phyloP scores from a whole-genome alignment of 2,113 vertebrate genomes.

The Xiphias gladius region DNA sequence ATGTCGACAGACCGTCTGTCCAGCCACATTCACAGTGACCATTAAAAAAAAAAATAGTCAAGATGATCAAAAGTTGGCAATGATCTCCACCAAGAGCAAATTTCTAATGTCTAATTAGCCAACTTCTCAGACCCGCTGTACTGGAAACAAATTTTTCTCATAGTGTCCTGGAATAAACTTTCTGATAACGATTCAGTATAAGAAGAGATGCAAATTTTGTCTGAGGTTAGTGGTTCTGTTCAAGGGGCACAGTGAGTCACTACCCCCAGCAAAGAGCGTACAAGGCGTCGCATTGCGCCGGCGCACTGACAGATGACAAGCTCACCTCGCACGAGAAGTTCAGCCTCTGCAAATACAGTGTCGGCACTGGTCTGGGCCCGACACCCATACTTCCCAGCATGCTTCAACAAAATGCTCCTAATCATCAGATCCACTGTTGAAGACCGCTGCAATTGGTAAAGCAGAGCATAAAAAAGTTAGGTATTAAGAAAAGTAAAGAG shows the following conservation, averaged over 20 bases:
- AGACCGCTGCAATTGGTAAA: slow-evolving; percentile 87
- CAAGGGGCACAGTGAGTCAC: slow-evolving; percentile 3
- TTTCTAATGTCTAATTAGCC: slow-evolving; percentile 42
- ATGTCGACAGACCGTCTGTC: slow-evolving; percentile 58
- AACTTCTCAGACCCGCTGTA: slow-evolving; percentile 22
- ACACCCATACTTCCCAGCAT: slow-evolving; percentile 95
- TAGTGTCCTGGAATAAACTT: neutral
- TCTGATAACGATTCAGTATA: neutral
- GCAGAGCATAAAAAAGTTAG: slow-evolving; percentile 32
- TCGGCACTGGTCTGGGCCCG: slow-evolving; percentile 94
- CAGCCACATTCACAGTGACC: slow-evolving; percentile 22
- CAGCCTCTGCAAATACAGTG: slow-evolving; percentile 90
- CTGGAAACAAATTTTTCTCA: slow-evolving; percentile 12
- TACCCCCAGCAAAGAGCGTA: slow-evolving; percentile 2
- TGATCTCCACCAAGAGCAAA: slow-evolving; percentile 23
- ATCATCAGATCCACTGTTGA: slow-evolving; percentile 98
- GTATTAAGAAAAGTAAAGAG: slow-evolving; percentile 27
- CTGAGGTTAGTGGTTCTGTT: slow-evolving; percentile 11
- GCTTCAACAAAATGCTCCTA: slow-evolving; percentile 95
- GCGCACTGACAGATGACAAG: slow-evolving; percentile 31
- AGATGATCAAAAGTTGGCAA: slow-evolving; percentile 41
- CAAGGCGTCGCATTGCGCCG: slow-evolving; percentile 6
- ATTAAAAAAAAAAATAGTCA: slow-evolving; percentile 42
- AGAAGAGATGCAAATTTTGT: slow-evolving; percentile 21
- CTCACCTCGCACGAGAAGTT: slow-evolving; percentile 96